phyloP scores from a whole-genome alignment of 2,888 invertebrate species.

The Acronicta psi region DNA sequence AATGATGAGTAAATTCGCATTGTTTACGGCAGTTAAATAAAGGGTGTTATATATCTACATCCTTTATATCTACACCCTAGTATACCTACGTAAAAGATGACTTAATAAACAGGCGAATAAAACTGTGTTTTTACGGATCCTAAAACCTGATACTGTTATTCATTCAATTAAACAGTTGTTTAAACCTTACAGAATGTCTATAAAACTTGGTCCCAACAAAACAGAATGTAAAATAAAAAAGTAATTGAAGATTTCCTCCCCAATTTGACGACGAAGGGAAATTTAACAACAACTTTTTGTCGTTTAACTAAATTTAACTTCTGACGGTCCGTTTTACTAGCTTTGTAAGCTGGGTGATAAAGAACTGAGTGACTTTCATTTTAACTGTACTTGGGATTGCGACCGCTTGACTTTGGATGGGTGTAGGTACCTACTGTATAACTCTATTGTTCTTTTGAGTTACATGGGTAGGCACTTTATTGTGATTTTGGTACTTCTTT shows the following conservation, averaged over 20 bases:
- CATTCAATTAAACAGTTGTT: conserved; percentile 28
- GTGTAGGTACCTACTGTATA: too few species aligned
- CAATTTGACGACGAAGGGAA: conserved; percentile 29
- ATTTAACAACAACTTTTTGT: conserved; percentile 22
- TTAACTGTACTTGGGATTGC: too few species aligned
- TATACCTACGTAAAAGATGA: too few species aligned
- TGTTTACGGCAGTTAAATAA: too few species aligned
- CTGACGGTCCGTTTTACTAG: conserved; percentile 10
- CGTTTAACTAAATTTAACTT: conserved; percentile 11
- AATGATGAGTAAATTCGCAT: too few species aligned
- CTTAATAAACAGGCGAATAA: too few species aligned
- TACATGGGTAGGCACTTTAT: too few species aligned
- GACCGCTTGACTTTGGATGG: too few species aligned
- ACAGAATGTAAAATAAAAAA: conserved; percentile 28
- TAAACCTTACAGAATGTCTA: conserved; percentile 6
- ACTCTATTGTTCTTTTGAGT: too few species aligned
- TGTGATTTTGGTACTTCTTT: too few species aligned
- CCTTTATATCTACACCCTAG: too few species aligned
- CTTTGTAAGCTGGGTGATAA: not conserved
- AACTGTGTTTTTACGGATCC: not conserved
- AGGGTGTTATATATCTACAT: too few species aligned
- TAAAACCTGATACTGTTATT: conserved; percentile 15
- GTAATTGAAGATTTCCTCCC: conserved; percentile 31
- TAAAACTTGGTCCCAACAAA: conserved; percentile 27
- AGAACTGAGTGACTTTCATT: not conserved